A percentile compares a stretch with the other conserved stretches of the same genome.
Evolutionary conservation across 1,140 invertebrate genomes (phyloP).

Genomic region (Frieseomelitta varia): DNA sequence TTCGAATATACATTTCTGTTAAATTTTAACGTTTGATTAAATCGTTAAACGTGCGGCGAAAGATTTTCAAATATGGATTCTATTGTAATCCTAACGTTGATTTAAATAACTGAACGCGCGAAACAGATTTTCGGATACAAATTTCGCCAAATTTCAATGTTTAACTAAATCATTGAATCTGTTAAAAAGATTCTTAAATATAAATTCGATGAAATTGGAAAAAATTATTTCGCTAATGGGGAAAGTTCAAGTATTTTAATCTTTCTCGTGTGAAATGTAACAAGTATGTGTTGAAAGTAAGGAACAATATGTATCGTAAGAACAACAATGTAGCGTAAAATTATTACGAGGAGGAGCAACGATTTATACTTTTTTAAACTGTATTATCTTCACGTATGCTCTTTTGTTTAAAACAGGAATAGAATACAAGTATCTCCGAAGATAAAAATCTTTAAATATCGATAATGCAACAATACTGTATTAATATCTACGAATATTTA

Average conservation of each 20-base stretch:
- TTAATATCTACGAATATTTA: too few species aligned
- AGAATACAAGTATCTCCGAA: not conserved
- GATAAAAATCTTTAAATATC: not conserved
- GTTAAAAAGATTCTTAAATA: not conserved
- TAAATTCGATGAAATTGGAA: not conserved
- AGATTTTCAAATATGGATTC: too few species aligned
- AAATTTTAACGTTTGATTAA: too few species aligned
- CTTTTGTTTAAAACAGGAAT: not conserved
- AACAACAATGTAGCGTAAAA: not conserved
- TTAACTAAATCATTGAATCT: not conserved
- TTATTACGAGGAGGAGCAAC: not conserved
- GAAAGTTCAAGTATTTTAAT: not conserved
- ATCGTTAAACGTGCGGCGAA: too few species aligned
- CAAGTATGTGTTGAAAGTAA: not conserved
- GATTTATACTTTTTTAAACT: not conserved
- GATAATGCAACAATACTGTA: not conserved
- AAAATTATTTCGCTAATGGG: not conserved
- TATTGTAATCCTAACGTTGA: too few species aligned
- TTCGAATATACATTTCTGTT: too few species aligned
- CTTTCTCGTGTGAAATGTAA: not conserved
- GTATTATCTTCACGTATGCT: too few species aligned
- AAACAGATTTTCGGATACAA: too few species aligned
- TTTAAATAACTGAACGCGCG: too few species aligned
- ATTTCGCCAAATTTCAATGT: too few species aligned
- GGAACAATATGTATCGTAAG: not conserved